Conservation (phyloP, 2,113 vertebrate species). For the Haemorhous mexicanus region DNA sequence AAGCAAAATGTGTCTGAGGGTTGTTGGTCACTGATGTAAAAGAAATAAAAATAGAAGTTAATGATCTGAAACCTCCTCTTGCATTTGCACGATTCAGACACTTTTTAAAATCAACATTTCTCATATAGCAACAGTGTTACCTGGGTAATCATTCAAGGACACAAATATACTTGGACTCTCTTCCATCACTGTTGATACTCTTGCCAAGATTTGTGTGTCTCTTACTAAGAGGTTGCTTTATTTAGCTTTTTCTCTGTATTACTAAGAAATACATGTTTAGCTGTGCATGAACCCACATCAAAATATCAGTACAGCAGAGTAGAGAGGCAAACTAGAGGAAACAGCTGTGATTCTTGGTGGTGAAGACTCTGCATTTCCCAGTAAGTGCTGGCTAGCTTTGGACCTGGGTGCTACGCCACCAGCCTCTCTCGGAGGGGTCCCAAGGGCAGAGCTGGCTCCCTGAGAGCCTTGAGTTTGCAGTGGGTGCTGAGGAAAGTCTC, state of each 20-base stretch:
- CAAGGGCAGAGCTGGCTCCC: background rate
- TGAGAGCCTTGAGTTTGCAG: background rate
- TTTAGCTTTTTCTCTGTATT: background rate
- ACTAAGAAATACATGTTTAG: background rate
- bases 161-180: background rate
- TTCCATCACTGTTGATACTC: background rate
- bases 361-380: background rate
- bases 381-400: background rate
- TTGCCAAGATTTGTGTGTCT: background rate
- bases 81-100: background rate
- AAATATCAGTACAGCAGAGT: background rate
- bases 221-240: background rate
- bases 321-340: background rate
- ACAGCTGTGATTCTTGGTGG: background rate
- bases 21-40: background rate
- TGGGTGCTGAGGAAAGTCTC: background rate
- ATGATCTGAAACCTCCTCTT: background rate
- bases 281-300: background rate
- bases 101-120: background rate
- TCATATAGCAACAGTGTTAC: background rate
- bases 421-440: accelerated
- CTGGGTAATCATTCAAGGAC: background rate
- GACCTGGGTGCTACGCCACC: accelerated
- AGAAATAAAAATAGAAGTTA: slow-evolving; percentile 16
- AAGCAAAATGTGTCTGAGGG: background rate